Conservation (phyloP, 2,888 invertebrate genomes). For the Cryptophagus acutangulus region DNA sequence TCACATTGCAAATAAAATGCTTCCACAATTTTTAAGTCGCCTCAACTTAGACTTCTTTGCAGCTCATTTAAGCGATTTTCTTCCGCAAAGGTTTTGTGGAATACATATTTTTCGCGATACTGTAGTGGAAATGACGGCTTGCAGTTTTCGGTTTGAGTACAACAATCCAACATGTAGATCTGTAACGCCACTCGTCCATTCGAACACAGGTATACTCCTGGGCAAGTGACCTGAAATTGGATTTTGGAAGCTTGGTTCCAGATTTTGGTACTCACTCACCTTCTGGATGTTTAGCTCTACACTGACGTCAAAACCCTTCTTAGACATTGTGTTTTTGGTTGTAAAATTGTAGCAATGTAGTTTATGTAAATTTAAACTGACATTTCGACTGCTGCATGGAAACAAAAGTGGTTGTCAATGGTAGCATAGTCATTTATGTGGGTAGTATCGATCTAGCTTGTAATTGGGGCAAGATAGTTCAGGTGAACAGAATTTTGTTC, state of each 20-base stretch:
- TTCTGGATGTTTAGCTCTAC: constrained; percentile 55
- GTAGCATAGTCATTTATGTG: too few species aligned
- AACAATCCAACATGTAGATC: constrained; percentile 63
- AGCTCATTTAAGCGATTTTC: constrained; percentile 48
- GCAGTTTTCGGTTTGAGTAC: constrained; percentile 61
- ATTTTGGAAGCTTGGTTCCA: background rate
- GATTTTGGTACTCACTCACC: constrained; percentile 1
- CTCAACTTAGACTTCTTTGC: constrained; percentile 47
- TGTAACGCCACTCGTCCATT: constrained; percentile 71
- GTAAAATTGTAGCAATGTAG: too few species aligned
- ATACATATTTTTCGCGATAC: constrained; percentile 67
- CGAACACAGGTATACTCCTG: constrained; percentile 81
- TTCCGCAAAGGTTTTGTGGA: constrained; percentile 55
- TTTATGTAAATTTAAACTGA: too few species aligned
- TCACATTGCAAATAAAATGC: constrained; percentile 1
- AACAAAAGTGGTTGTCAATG: too few species aligned
- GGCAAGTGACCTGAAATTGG: constrained; percentile 64
- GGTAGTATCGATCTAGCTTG: too few species aligned
- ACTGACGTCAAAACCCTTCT: constrained; percentile 55
- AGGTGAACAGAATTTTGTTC: too few species aligned
- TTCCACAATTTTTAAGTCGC: background rate
- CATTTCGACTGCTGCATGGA: too few species aligned
- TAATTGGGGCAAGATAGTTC: too few species aligned
- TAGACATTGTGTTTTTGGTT: constrained; percentile 9
- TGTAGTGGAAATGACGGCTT: constrained; percentile 67